Evolutionary conservation across 2,113 vertebrate species (phyloP).

Genomic region (Dasyprocta punctata): DNA sequence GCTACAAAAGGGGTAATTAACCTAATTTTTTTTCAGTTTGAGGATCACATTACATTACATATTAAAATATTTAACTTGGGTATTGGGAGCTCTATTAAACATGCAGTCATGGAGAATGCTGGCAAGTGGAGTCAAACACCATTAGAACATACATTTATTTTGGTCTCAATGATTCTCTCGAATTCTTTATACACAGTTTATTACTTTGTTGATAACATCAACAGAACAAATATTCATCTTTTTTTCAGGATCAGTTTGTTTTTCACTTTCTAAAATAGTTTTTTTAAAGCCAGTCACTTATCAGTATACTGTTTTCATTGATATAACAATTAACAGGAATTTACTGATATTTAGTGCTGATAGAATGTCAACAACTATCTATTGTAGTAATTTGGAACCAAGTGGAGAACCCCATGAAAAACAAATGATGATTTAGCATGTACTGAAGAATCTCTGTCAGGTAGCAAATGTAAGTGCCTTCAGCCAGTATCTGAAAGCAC

Average conservation of each 20-base stretch:
- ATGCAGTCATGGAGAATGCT: background rate
- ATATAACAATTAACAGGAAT: background rate
- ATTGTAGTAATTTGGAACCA: background rate
- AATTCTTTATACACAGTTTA: slow-evolving; percentile 55
- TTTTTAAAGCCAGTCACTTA: background rate
- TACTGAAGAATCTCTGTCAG: background rate
- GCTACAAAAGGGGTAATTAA: slow-evolving; percentile 56
- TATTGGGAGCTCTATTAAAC: slow-evolving; percentile 39
- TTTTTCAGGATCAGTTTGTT: slow-evolving; percentile 28
- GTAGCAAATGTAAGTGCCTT: background rate
- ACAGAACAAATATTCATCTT: background rate
- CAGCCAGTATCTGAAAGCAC: background rate
- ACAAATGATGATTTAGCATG: background rate
- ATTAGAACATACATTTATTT: slow-evolving; percentile 35
- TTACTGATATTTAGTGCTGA: slow-evolving; percentile 1
- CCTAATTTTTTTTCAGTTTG: slow-evolving; percentile 51
- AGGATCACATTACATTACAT: slow-evolving; percentile 52
- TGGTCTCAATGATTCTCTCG: background rate
- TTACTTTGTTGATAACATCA: slow-evolving; percentile 38
- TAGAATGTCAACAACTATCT: background rate
- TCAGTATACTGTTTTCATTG: background rate
- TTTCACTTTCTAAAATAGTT: background rate
- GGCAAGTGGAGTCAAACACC: slow-evolving; percentile 35
- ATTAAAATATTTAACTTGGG: slow-evolving; percentile 62
- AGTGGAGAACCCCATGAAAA: background rate